Evolutionary conservation across 2,797 vertebrate genomes (phyloP).

Genomic region (Champsocephalus gunnari): DNA sequence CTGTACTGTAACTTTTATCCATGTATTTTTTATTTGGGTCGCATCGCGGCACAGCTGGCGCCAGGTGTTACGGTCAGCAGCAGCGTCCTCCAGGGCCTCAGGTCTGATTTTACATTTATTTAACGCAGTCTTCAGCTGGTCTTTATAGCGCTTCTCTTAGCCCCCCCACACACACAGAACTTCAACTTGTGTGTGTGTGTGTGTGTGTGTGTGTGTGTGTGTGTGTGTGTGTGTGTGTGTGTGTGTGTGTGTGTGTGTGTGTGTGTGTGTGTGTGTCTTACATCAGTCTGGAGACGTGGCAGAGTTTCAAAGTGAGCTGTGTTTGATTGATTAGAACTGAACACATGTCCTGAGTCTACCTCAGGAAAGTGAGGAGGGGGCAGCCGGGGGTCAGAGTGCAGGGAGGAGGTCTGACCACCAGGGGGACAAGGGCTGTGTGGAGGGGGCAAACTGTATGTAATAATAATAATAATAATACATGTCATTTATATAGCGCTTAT

Average conservation of each 20-base stretch:
- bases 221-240: conserved; percentile 17
- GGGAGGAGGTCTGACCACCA: conserved; percentile 27
- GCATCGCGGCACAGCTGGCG: too few relatives aligned
- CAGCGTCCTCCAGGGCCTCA: too few relatives aligned
- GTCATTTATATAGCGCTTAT: too few relatives aligned
- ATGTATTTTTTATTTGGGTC: too few relatives aligned
- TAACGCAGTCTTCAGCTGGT: too few relatives aligned
- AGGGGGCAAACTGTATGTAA: not conserved
- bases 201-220: not conserved
- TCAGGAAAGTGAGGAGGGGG: not conserved
- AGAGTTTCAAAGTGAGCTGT: conserved; percentile 39
- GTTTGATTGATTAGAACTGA: conserved; percentile 41
- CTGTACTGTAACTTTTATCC: too few relatives aligned
- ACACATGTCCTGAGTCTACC: not conserved
- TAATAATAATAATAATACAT: too few relatives aligned
- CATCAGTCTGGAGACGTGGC: conserved; percentile 39
- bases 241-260: conserved; percentile 16
- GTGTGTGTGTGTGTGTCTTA: conserved; percentile 26
- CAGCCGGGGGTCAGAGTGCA: conserved; percentile 29
- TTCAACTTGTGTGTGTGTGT: too few relatives aligned
- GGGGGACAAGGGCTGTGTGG: conserved; percentile 29
- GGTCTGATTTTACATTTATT: too few relatives aligned
- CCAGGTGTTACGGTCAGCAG: too few relatives aligned
- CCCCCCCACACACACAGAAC: too few relatives aligned
- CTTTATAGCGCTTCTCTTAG: too few relatives aligned